phyloP scores from a whole-genome alignment of 2,113 vertebrate species.

The Notarius lentiginosus region DNA sequence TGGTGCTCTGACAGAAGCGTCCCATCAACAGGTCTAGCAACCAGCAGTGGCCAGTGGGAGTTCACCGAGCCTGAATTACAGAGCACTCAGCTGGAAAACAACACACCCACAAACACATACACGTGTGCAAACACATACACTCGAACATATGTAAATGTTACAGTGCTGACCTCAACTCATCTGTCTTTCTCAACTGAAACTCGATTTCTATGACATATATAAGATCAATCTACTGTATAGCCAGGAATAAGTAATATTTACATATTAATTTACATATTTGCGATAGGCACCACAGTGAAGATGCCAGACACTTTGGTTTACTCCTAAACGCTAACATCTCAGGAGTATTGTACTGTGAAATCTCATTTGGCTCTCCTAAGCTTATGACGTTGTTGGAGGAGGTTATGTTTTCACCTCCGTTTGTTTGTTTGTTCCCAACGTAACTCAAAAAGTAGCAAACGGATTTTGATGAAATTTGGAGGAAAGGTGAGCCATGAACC shows the following conservation, averaged over 20 bases:
- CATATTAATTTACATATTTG: no score
- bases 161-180: not conserved
- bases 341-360: not conserved
- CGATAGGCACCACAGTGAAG: not conserved
- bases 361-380: not conserved
- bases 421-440: no score
- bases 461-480: no score
- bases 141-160: not conserved
- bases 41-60: conserved; percentile 47
- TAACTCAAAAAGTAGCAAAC: no score
- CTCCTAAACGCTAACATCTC: not conserved
- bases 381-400: not conserved
- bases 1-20: conserved; percentile 73
- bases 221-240: not conserved
- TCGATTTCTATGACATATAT: not conserved
- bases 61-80: conserved; percentile 59
- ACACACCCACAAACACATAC: conserved; percentile 36
- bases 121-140: not conserved
- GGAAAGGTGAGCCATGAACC: no score
- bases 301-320: no score
- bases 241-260: not conserved
- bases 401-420: no score
- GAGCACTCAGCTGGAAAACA: conserved; percentile 52
- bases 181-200: not conserved
- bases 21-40: conserved; percentile 76